Conservation (phyloP, 1,140 invertebrate genomes). For the Brachionus plicatilis region DNA sequence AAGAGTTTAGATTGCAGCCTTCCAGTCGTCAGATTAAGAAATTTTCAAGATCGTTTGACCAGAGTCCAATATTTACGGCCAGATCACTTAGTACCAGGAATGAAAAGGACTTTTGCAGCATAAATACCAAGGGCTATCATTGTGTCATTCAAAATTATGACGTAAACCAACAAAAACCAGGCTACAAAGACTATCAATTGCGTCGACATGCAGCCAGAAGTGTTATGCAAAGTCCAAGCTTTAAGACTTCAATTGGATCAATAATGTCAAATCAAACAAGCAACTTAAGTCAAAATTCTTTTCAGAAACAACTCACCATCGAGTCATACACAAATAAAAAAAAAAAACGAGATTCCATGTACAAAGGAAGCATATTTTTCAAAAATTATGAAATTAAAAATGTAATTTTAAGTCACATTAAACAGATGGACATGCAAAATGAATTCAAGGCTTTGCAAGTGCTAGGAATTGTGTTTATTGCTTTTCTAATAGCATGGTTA, state of each 20-base stretch:
- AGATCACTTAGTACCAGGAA: not conserved
- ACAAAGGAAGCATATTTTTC: not conserved
- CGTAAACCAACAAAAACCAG: not conserved
- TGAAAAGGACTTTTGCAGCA: not conserved
- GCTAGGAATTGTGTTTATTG: slow-evolving; percentile 35
- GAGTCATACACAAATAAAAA: not conserved
- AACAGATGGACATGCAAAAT: slow-evolving; percentile 28
- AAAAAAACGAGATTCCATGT: not conserved
- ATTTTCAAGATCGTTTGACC: not conserved
- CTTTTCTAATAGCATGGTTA: slow-evolving; percentile 33
- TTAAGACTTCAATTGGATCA: slow-evolving; percentile 17
- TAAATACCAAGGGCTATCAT: not conserved
- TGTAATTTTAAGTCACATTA: slow-evolving; percentile 5
- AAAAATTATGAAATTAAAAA: slow-evolving; percentile 19
- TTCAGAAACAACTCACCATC: not conserved
- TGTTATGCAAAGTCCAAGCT: not conserved
- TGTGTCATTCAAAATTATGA: not conserved
- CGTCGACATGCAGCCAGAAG: not conserved
- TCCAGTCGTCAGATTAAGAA: not conserved
- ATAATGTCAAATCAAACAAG: not conserved
- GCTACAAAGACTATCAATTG: not conserved
- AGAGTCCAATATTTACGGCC: not conserved
- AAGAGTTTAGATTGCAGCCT: not conserved
- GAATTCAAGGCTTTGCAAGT: slow-evolving; percentile 26
- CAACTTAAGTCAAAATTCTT: not conserved